Evolutionary conservation across 2,797 vertebrate genomes (phyloP).

Genomic region (Aotus griseimembra): DNA sequence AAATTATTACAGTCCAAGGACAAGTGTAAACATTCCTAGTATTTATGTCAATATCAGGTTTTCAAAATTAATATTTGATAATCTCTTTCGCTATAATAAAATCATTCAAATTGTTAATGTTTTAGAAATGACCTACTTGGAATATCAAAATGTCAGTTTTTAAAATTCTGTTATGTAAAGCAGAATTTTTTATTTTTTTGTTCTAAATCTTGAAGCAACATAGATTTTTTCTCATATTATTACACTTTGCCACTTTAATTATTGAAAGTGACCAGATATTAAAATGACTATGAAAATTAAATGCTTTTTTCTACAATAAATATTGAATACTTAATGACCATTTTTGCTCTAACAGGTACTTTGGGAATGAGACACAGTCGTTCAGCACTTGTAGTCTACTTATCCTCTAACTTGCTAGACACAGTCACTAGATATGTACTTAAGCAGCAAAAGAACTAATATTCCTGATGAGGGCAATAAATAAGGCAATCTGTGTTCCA

Average conservation of each 20-base stretch:
- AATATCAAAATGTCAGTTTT: conserved; percentile 18
- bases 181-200: conserved; percentile 30
- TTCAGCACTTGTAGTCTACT: background rate
- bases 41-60: background rate
- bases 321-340: background rate
- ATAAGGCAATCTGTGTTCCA: conserved; percentile 32
- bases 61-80: conserved; percentile 36
- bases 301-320: background rate
- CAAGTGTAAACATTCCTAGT: background rate
- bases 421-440: background rate
- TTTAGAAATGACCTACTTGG: conserved; percentile 28
- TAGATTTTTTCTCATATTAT: conserved; percentile 14
- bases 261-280: background rate
- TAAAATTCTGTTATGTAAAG: background rate
- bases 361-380: conserved; percentile 57
- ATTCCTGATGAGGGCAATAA: conserved; percentile 36
- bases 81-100: conserved; percentile 5
- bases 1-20: background rate
- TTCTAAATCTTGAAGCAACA: conserved; percentile 1
- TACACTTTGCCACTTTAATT: conserved; percentile 56
- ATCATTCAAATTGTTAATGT: background rate
- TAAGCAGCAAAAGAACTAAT: conserved; percentile 43
- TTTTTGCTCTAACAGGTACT: conserved; percentile 50
- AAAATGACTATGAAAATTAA: conserved; percentile 43
- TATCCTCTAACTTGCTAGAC: conserved; percentile 31